Evolutionary conservation across 2,797 vertebrate species (phyloP).

Genomic region (Gambusia yucatana): DNA sequence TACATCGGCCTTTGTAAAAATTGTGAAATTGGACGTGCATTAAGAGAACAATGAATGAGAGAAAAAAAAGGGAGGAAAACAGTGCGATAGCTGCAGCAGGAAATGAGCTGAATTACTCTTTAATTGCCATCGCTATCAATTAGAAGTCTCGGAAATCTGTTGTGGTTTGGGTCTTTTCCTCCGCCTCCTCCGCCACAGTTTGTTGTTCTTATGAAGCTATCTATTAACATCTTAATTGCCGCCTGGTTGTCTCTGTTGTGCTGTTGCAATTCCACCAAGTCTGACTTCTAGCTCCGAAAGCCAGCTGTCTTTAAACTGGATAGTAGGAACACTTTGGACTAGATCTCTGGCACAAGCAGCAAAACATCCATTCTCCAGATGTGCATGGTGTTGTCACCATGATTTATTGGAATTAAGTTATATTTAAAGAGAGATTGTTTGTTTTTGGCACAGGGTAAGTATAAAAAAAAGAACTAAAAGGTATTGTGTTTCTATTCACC

Average conservation of each 20-base stretch:
- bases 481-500: constrained; percentile 29
- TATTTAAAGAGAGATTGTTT: constrained; percentile 1
- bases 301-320: constrained; percentile 34
- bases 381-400: constrained; percentile 9
- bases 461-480: constrained; percentile 12
- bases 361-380: constrained; percentile 35
- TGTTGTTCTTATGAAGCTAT: constrained; percentile 72
- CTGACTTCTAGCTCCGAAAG: constrained; percentile 34
- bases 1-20: constrained; percentile 35
- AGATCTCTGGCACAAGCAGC: constrained; percentile 41
- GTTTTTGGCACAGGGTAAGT: neutral
- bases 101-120: constrained; percentile 64
- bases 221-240: constrained; percentile 76
- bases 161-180: constrained; percentile 51
- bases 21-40: constrained; percentile 24
- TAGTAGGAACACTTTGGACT: constrained; percentile 27
- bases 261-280: constrained; percentile 55
- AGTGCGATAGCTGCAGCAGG: constrained; percentile 30
- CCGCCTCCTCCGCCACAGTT: constrained; percentile 36
- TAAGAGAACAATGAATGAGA: constrained; percentile 28
- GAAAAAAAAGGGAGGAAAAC: constrained; percentile 36
- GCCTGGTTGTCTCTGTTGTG: constrained; percentile 58
- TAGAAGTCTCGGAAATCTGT: constrained; percentile 74
- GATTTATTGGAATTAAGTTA: constrained; percentile 18
- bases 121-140: constrained; percentile 77